phyloP scores from a whole-genome alignment of 2,888 invertebrate genomes.

The Leptinotarsa rubiginosa region DNA sequence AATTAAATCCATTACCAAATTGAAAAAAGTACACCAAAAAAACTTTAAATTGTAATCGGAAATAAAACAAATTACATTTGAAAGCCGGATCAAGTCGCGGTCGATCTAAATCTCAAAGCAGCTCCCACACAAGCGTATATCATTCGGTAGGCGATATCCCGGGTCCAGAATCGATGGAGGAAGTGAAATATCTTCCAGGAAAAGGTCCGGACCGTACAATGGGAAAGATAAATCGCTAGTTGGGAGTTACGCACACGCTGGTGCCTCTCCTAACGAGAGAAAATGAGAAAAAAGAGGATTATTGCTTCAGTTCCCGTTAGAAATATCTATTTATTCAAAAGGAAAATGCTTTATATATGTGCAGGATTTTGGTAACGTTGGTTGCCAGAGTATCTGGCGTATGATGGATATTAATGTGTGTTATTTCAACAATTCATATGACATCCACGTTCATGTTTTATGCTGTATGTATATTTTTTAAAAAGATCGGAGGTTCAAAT shows the following conservation, averaged over 20 bases:
- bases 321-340: slow-evolving; percentile 37
- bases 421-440: not conserved
- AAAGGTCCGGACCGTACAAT: slow-evolving; percentile 46
- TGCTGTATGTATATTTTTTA: too few relatives aligned
- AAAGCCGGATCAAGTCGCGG: slow-evolving; percentile 26
- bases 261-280: slow-evolving; percentile 58
- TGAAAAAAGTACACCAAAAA: too few relatives aligned
- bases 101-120: slow-evolving; percentile 29
- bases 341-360: slow-evolving; percentile 44
- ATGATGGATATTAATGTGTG: slow-evolving; percentile 6
- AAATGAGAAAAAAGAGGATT: slow-evolving; percentile 48
- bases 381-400: not conserved
- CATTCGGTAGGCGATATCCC: slow-evolving; percentile 29
- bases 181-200: slow-evolving; percentile 34
- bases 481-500: too few relatives aligned
- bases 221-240: slow-evolving; percentile 59
- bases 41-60: not conserved
- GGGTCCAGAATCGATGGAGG: slow-evolving; percentile 35
- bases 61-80: slow-evolving; percentile 1
- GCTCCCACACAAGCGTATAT: slow-evolving; percentile 21
- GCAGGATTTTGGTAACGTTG: slow-evolving; percentile 29
- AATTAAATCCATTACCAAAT: too few relatives aligned
- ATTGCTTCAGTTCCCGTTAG: slow-evolving; percentile 48
- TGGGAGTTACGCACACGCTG: slow-evolving; percentile 54
- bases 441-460: too few relatives aligned